phyloP scores from a whole-genome alignment of 2,113 vertebrate species.

The Eidolon helvum region DNA sequence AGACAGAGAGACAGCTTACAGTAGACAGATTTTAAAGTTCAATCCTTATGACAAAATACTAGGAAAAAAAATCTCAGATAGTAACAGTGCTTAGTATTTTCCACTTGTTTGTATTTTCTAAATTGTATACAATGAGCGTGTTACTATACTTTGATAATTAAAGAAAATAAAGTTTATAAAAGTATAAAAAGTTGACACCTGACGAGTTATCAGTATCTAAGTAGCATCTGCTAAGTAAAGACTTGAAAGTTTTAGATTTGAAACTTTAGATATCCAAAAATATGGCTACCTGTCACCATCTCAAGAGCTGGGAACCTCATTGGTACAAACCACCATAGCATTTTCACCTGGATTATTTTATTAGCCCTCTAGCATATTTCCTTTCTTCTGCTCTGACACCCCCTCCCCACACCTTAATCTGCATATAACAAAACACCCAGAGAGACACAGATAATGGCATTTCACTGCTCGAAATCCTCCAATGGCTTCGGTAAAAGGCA shows the following conservation, averaged over 20 bases:
- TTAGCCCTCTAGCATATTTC: background rate
- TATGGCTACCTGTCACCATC: background rate
- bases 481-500: background rate
- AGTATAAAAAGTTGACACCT: background rate
- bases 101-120: background rate
- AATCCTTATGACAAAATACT: background rate
- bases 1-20: background rate
- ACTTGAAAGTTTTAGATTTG: background rate
- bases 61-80: background rate
- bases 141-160: background rate
- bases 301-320: background rate
- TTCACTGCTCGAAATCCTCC: background rate
- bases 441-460: background rate
- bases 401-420: background rate
- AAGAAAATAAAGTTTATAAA: slow-evolving; percentile 11
- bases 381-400: background rate
- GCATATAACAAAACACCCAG: background rate
- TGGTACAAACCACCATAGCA: background rate
- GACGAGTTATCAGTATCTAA: background rate
- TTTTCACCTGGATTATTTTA: slow-evolving; percentile 1
- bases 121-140: background rate
- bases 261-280: slow-evolving; percentile 23
- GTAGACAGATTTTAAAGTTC: background rate
- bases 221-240: background rate
- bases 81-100: background rate